Base-by-base conservation (phyloP, 2,888 invertebrate species). In the Metopia argyrocephala region DNA sequence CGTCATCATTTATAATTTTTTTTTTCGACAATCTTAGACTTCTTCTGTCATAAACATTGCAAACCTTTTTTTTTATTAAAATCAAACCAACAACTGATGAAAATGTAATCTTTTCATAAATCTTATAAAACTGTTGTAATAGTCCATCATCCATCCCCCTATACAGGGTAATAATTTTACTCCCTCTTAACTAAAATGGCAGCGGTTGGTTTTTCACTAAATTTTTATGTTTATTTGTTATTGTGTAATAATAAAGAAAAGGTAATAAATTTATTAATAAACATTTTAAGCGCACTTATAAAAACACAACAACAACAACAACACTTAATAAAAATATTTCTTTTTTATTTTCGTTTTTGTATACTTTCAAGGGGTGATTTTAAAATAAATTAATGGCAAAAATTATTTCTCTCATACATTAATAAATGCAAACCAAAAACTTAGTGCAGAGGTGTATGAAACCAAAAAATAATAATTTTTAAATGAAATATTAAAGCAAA, bases 241-340 rank as follows among this genome's bases (percentile, higher is more conserved):
- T 38, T 28, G 46, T 27, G 56, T 68, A 68, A 38, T 56, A 27
- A 64, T 18, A 57, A 9, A 18, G 31, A 12, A 52, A 52, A 68
- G 25, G 62, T 59, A 59, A 74, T 74, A 66, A 74, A 74, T 27
- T 59, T 66, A 59, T 66, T 70, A 66, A 71, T 71, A 78, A 54
- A 74, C 74, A 71, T 66, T n/a, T n/a, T n/a, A n/a, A n/a, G n/a
- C 69, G 27, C 46, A 28, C 52, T 7, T 52, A 25, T 21, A 6
- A 7, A 25, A 15, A 23, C 21, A 12, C 46, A 15, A 46, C 23
- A 23, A 15, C 38, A 50, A 9, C 18, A 65, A 52, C 54, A 46
- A 6, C 52, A 31, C 0, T n/a, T n/a, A n/a, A n/a, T n/a, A 50
- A 31, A 45, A 52, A 21, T 45, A 25, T 27, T 9, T 5, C 31